Evolutionary conservation across 2,797 vertebrate species (phyloP), one percentile per base, ranked within the genome.

Genomic region (Coregonus suidteri): DNA sequence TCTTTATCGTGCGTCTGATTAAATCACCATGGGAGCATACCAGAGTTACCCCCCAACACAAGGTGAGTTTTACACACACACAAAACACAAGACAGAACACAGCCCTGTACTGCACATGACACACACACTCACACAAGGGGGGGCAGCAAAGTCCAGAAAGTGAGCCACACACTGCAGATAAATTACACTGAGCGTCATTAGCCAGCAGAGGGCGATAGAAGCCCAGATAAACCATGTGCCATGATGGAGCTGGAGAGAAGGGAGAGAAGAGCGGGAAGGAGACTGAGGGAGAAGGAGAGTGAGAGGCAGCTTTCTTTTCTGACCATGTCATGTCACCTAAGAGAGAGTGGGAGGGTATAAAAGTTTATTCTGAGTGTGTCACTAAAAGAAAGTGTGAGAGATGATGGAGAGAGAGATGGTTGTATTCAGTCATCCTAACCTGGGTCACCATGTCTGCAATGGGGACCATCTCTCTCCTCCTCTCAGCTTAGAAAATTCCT

Each of bases 131-230:
- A 89, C 66, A 84, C 95, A 93, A 84, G 90, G 88, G 89, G 93
- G 86, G 95, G 95, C 87, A 88, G 87, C 91, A 96, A 84, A 88
- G 79, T 86, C 82, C 93, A 92, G 56, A 92, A 93, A 92, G 96
- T 98, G 90, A 93, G 83, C 76, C 25, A 66, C 51, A 76, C 37
- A 56, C 59, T 0, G 31, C 51, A 67, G 11, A 20, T 2, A 0
- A 0, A 35, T 52, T 18, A 47, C 25, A 59, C 11, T 37, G 15
- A 25, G 56, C n/a, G 4, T 59, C 18, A 65, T 51, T 13, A 15
- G 41, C 14, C 47, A 34, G n/a, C 52, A 73, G 20, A 30, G 47
- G 20, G 47, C 25, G 7, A 1, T 16, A 15, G 16, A 73, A 7
- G 4, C 15, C 30, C 59, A 75, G 11, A 30, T 13, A 11, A 25